Evolutionary conservation across 1,140 invertebrate genomes (phyloP), one percentile per base, ranked within the genome.

Genomic region (Aethina tumida): DNA sequence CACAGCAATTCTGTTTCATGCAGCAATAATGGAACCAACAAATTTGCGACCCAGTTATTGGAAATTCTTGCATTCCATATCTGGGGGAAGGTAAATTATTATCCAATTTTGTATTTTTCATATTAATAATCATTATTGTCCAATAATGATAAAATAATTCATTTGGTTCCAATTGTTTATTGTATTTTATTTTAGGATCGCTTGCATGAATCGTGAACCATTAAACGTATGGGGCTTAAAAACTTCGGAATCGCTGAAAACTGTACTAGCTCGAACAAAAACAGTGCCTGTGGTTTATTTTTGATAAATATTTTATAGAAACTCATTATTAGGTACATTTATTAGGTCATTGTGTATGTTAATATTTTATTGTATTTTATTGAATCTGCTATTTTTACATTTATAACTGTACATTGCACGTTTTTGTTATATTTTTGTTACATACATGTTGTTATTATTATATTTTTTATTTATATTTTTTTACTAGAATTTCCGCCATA

Each of bases 11-110:
- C 65, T 89, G 9, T 87, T 91, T 54, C 84, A 88, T 65, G 76
- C 75, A 22, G 84, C 81, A 44, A 73, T 88, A 16, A 43, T 88
- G 34, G 84, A 89, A 56, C 84, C 85, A 8, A 74, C 81, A 41
- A 79, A 77, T 54, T 60, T 91, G 24, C 69, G 85, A 51, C 66
- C 79, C 7, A 84, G 82, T n/a, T 91, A 91, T 60, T 87, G 79
- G 73, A 84, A 80, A 55, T 91, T 89, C 60, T 63, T 91, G 18
- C 69, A 77, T 38, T 73, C 69, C 45, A 63, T 88, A 19, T 88
- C 85, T 5, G 80, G 80, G 22, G 75, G 77, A 62, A 75, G 76
- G 81, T 79, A 64, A 63, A 47, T 38, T 37, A 17, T 35, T 45
- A 19, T 10, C 21, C 16, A 18, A 18, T 14, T 33, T 20, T 4